Base-by-base conservation (phyloP, 2,888 invertebrate genomes). In the Seladonia tumulorum region DNA sequence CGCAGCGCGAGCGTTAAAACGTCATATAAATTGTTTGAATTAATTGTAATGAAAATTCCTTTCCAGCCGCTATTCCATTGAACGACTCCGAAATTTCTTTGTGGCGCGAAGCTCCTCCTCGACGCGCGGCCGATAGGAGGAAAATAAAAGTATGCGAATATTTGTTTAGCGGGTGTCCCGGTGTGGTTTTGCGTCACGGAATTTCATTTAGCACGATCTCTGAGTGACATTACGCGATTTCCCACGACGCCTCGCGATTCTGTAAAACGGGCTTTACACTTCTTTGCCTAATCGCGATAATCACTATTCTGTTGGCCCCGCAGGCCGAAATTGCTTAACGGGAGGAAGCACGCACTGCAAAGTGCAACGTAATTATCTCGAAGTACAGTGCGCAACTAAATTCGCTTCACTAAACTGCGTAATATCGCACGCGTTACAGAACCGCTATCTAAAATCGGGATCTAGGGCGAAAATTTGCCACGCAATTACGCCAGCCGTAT, bases 261-360 rank as follows among this genome's bases (percentile, higher is more conserved):
- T 60, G 39, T 70, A 29, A 83, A 78, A 81, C 35, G 86, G 57
- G 81, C 49, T 79, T 77, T 45, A 57, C 83, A 47, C 79, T 86
- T 86, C 86, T 86, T 87, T 76, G 76, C 81, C 66, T 83, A 86
- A 87, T 87, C 83, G 53, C 83, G 79, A 68, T 83, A 86, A 87
- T 87, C 76, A 77, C 79, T 66, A 81, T 79, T 75, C 70, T 57
- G 70, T 70, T 39, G 74, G 76, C 10, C 68, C 63, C 8, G 72
- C 74, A 60, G 60, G 39, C 39, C 35, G 82, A 60, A 86, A 87
- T 81, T 83, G 78, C 18, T 16, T 76, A 35, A 60, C 39, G 63
- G 75, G 60, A 70, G 85, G 81, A 81, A 81, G 70, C 63, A 79
- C 87, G 81, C 79, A 81, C 47, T 81, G 79, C 35, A 83, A 86